Conservation (phyloP, 2,113 vertebrate species). For the Larimichthys crocea region DNA sequence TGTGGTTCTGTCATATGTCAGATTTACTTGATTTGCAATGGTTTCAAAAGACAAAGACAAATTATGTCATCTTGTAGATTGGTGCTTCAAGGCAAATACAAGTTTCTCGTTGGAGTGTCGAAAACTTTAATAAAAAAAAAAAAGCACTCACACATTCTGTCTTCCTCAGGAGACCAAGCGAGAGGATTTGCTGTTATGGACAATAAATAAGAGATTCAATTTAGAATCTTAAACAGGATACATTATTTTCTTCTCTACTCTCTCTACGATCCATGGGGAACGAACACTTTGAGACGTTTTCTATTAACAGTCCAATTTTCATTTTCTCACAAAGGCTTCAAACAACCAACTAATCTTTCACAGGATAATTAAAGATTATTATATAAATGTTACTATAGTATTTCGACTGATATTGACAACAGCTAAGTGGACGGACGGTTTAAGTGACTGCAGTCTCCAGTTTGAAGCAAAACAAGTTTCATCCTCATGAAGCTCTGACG, state of each 20-base stretch:
- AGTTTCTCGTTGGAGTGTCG: too few species aligned
- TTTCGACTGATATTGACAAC: background rate
- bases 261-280: background rate
- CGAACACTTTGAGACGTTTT: background rate
- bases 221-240: background rate
- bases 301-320: conserved; percentile 3
- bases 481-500: background rate
- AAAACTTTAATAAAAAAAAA: too few species aligned
- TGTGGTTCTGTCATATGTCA: too few species aligned
- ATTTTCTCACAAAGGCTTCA: background rate
- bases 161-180: background rate
- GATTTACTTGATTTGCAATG: too few species aligned
- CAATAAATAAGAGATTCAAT: background rate
- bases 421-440: background rate
- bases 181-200: background rate
- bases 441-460: background rate
- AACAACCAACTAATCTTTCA: background rate
- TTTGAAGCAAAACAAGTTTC: background rate
- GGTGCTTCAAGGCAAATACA: too few species aligned
- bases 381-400: background rate
- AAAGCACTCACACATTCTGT: background rate
- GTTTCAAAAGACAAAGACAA: too few species aligned
- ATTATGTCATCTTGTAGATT: too few species aligned
- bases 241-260: background rate
- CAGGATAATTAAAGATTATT: conserved; percentile 10